Conservation (phyloP, 30 jellyfish, hydroid and myxozoan species). For the Rhopilema esculentum region DNA sequence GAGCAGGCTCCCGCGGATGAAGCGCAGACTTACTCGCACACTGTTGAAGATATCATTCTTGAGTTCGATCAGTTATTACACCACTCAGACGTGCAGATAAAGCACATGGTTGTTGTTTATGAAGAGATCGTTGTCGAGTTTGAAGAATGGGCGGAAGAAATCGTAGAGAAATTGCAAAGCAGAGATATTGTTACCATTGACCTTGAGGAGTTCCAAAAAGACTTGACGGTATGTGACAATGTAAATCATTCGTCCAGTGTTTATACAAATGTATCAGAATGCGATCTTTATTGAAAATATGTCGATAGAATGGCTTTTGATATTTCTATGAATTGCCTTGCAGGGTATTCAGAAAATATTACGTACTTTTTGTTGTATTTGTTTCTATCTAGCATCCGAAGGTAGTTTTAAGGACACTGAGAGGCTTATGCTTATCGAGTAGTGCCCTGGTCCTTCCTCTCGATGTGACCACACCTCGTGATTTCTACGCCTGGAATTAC, state of each 20-base stretch:
- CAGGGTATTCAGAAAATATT: too few species aligned
- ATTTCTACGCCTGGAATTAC: too few species aligned
- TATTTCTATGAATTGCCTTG: too few species aligned
- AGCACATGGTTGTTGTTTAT: conserved; percentile 68
- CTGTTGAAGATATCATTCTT: conserved; percentile 65
- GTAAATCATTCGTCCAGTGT: not conserved
- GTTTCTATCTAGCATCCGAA: too few species aligned
- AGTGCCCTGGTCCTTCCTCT: too few species aligned
- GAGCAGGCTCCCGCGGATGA: conserved; percentile 84
- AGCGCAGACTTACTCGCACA: conserved; percentile 68
- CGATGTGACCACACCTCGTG: too few species aligned
- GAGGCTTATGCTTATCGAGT: too few species aligned
- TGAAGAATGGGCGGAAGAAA: conserved; percentile 77
- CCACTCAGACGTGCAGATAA: conserved; percentile 75
- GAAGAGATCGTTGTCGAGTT: conserved; percentile 73
- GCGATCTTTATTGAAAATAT: too few species aligned
- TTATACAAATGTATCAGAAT: not conserved
- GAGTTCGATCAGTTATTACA: conserved; percentile 71
- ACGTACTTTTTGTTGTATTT: too few species aligned
- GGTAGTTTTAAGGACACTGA: too few species aligned
- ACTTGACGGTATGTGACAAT: conserved; percentile 65
- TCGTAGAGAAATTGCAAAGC: conserved; percentile 58
- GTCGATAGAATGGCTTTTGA: too few species aligned
- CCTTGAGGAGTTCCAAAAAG: conserved; percentile 80
- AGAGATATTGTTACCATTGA: conserved; percentile 86